A percentile compares a stretch with the other conserved stretches of the same genome.
These are phyloP conservation scores for Adineta ricciae DNA, from an alignment of 2,888 invertebrate genomes.

Conservation along the genomic window DNA sequence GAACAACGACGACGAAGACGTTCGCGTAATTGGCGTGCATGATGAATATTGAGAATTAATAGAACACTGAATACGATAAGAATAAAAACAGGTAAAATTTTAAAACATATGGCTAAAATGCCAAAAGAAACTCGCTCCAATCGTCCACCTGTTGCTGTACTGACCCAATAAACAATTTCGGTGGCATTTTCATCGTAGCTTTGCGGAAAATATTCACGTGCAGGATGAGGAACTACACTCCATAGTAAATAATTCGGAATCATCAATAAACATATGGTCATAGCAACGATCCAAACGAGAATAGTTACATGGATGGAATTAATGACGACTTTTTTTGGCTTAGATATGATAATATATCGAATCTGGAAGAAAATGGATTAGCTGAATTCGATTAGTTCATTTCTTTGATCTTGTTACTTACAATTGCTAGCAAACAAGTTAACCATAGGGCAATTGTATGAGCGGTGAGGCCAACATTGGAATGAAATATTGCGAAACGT, in stretches of 20 bases:
- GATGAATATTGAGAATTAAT: not conserved
- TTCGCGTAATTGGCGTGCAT: not conserved
- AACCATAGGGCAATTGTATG: slow-evolving; percentile 7
- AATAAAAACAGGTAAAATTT: slow-evolving; percentile 13
- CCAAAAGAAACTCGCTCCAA: not conserved
- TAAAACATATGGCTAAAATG: not conserved
- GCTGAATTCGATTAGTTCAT: too few species aligned
- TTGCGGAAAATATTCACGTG: not conserved
- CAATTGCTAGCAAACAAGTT: slow-evolving; percentile 2
- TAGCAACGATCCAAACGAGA: not conserved
- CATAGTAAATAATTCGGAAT: slow-evolving; percentile 3
- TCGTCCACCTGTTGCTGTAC: not conserved
- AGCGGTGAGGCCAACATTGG: not conserved
- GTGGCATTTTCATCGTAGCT: not conserved
- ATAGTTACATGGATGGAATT: not conserved
- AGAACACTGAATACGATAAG: slow-evolving; percentile 4
- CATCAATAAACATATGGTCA: not conserved
- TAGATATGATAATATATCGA: not conserved
- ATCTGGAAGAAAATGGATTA: not conserved
- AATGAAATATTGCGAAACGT: slow-evolving; percentile 9
- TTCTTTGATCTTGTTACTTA: not conserved
- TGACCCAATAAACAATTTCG: not conserved
- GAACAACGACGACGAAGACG: not conserved
- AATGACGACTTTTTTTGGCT: not conserved
- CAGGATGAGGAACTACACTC: not conserved